Evolutionary conservation across 2,888 invertebrate species (phyloP), one percentile per base, ranked within the genome.

Genomic region (Philonicus albiceps): DNA sequence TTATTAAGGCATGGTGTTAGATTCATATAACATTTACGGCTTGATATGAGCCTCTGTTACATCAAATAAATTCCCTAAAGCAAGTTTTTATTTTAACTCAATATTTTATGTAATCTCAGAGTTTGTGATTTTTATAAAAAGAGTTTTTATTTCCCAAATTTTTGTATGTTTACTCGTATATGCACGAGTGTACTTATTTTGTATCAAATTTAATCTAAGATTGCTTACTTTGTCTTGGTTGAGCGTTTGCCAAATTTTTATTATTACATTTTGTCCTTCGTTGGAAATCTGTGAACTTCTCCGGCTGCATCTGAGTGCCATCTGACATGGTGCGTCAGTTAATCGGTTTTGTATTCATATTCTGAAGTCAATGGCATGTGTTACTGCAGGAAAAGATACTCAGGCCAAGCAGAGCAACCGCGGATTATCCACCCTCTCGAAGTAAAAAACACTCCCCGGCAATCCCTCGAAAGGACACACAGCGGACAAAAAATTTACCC

Each of bases 341-440:
- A 80, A 80, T 80, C 80, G 49, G 30, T 80, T 80, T 80, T 80
- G n/a, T 30, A 22, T 40, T 27, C 31, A 43, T 78, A 78, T 53
- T 53, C 30, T n/a, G 49, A 34, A 49, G 80, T 53, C 80, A 80
- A 53, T 30, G 53, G n/a, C 49, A 53, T 53, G 43, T 78, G 49
- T 53, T 53, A 16, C 30, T 27, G n/a, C 53, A 13, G 27, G 16
- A 3, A 53, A 53, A 37, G 19, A 49, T n/a, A 19, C 64, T 19
- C 64, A 8, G 16, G n/a, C 6, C 1, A 80, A 27, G 30, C 16
- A 19, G 40, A 78, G 19, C n/a, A 22, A 78, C 78, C 78, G 22
- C 78, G 19, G 13, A 1, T 53, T 22, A 78, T 43, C 34, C 53
- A 27, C 53, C 37, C 80, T 53, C 49, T 80, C 5, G 13, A 49